A percentile compares a stretch with the other conserved stretches of the same genome.
Conservation (phyloP, 2,888 invertebrate genomes). For the Nyleta sp. region DNA sequence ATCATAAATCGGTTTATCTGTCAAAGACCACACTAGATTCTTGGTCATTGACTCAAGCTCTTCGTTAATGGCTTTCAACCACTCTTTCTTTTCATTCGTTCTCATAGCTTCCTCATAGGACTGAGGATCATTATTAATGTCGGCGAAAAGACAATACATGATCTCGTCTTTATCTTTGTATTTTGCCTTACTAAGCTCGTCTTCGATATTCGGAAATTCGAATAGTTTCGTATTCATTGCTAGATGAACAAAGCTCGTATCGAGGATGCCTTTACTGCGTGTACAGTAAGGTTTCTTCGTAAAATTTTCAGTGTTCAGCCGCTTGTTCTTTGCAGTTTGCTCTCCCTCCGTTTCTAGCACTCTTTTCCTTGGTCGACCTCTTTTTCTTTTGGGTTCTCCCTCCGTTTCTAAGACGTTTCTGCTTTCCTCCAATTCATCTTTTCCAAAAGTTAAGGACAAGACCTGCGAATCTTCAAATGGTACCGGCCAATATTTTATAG, state of each 20-base stretch:
- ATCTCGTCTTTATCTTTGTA: neutral
- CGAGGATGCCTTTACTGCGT: neutral
- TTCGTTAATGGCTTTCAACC: constrained; percentile 34
- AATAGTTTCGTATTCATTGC: neutral
- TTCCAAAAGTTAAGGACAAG: neutral
- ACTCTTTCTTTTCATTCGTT: constrained; percentile 46
- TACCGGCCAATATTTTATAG: constrained; percentile 12
- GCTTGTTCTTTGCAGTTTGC: neutral
- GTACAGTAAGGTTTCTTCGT: neutral
- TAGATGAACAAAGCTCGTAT: neutral
- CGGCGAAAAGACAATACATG: constrained; percentile 4
- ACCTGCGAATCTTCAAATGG: neutral
- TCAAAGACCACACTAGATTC: constrained; percentile 45
- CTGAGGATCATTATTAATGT: constrained; percentile 31
- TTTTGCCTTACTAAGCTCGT: neutral
- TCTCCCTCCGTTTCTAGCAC: neutral
- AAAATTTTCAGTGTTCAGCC: neutral
- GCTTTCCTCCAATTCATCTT: neutral
- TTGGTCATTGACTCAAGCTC: constrained; percentile 39
- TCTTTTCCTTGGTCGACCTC: constrained; percentile 30
- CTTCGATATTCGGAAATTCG: constrained; percentile 6
- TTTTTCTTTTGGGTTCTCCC: constrained; percentile 27
- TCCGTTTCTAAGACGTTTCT: constrained; percentile 14
- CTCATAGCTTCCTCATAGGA: constrained; percentile 43
- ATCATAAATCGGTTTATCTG: neutral